A percentile compares a stretch with the other conserved stretches of the same genome.
Evolutionary conservation across 2,113 vertebrate species (phyloP).

Genomic region (Neogale vison): DNA sequence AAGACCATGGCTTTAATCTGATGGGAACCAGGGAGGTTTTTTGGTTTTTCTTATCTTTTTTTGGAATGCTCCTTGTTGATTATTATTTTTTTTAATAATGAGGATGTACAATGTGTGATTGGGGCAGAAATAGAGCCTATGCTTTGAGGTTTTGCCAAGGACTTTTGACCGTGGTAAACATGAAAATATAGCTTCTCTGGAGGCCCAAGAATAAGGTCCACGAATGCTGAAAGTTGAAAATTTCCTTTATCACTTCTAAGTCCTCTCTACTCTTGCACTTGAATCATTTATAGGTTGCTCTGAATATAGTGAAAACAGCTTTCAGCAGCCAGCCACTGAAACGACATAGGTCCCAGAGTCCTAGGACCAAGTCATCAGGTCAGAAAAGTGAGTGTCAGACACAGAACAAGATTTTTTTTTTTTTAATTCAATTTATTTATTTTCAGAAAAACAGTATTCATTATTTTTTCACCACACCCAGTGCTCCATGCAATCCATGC

Average conservation of each 20-base stretch:
- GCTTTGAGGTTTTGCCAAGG: not conserved
- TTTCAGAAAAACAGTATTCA: too few relatives aligned
- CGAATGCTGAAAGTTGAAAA: not conserved
- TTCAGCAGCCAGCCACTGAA: not conserved
- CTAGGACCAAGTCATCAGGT: not conserved
- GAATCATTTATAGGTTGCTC: not conserved
- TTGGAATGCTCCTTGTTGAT: not conserved
- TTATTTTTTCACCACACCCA: too few relatives aligned
- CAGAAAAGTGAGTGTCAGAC: not conserved
- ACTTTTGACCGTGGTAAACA: not conserved
- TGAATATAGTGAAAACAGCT: not conserved
- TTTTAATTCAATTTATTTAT: too few relatives aligned
- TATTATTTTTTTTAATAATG: not conserved
- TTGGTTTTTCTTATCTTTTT: not conserved
- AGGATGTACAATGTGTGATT: not conserved
- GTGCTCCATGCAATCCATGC: too few relatives aligned
- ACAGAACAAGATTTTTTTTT: not conserved
- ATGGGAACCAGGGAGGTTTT: not conserved
- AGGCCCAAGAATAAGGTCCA: not conserved
- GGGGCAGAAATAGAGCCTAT: not conserved
- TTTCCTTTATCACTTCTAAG: not conserved
- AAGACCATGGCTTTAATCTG: not conserved
- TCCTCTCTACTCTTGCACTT: not conserved
- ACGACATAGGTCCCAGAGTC: not conserved
- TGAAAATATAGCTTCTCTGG: not conserved